These are phyloP conservation scores for Sebastes steindachneri DNA, from an alignment of 2,797 vertebrate species.

Conservation along the genomic window DNA sequence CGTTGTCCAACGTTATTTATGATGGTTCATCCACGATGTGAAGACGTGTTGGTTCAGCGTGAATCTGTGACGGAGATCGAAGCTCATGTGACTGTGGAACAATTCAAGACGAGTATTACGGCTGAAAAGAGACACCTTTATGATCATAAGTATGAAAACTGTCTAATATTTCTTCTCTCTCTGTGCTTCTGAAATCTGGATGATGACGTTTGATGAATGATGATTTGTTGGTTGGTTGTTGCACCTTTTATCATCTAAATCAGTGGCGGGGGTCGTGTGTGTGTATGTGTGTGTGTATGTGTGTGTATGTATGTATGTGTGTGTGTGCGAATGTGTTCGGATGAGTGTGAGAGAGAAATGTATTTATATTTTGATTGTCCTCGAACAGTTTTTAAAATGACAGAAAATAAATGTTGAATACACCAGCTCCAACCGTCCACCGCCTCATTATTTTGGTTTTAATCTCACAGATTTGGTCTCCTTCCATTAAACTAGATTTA, in stretches of 20 bases:
- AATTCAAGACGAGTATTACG: neutral
- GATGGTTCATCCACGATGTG: neutral
- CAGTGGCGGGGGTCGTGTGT: constrained; percentile 52
- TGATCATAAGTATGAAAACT: neutral
- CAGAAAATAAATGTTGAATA: constrained; percentile 80
- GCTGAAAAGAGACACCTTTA: neutral
- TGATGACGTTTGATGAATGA: neutral
- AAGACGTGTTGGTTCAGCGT: neutral
- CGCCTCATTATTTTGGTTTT: neutral
- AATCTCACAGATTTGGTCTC: neutral
- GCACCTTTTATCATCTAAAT: constrained; percentile 71
- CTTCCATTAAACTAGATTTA: too few relatives aligned
- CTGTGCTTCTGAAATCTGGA: constrained; percentile 7
- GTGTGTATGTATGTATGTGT: constrained; percentile 10
- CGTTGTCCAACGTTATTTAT: neutral
- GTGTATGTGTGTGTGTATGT: constrained; percentile 2
- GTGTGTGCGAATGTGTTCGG: constrained; percentile 6
- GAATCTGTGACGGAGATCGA: too few relatives aligned
- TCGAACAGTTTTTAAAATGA: constrained; percentile 80
- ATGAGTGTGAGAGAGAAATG: constrained; percentile 48
- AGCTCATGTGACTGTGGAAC: neutral
- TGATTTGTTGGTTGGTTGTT: constrained; percentile 26
- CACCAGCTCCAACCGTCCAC: constrained; percentile 28
- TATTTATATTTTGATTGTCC: constrained; percentile 86
- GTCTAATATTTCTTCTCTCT: neutral